Conservation (phyloP, 2,797 vertebrate genomes). For the Sebastes glaucus region DNA sequence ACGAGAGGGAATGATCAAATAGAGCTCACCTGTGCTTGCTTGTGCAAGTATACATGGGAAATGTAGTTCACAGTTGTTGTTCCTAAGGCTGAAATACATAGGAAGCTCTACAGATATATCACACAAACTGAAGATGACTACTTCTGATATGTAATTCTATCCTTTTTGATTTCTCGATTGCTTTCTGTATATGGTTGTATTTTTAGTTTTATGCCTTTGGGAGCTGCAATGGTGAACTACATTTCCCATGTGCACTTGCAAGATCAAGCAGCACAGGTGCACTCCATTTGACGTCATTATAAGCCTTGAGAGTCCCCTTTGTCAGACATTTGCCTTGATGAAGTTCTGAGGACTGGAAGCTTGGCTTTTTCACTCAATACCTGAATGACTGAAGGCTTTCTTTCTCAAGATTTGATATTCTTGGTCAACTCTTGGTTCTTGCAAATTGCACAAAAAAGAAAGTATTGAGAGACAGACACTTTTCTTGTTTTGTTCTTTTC, state of each 20-base stretch:
- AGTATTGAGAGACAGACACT: background rate
- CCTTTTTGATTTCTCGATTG: fast-evolving
- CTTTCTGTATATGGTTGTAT: background rate
- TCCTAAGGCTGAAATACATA: background rate
- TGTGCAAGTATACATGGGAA: background rate
- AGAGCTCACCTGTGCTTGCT: background rate
- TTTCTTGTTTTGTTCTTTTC: background rate
- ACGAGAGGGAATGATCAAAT: background rate
- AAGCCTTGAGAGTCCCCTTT: background rate
- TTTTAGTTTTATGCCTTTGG: background rate
- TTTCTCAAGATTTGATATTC: background rate
- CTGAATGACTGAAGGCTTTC: background rate
- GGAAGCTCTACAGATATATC: background rate
- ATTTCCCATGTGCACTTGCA: slow-evolving; percentile 21
- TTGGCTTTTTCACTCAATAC: background rate
- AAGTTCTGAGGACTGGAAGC: background rate
- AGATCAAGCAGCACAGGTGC: background rate
- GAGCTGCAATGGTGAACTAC: background rate
- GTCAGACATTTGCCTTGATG: background rate
- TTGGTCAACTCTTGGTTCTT: background rate
- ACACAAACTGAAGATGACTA: background rate
- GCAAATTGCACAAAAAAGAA: background rate
- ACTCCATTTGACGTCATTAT: background rate
- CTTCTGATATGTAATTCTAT: background rate
- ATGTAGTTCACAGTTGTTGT: background rate